phyloP scores from a whole-genome alignment of 1,140 invertebrate species.

The Drosophila rufa region DNA sequence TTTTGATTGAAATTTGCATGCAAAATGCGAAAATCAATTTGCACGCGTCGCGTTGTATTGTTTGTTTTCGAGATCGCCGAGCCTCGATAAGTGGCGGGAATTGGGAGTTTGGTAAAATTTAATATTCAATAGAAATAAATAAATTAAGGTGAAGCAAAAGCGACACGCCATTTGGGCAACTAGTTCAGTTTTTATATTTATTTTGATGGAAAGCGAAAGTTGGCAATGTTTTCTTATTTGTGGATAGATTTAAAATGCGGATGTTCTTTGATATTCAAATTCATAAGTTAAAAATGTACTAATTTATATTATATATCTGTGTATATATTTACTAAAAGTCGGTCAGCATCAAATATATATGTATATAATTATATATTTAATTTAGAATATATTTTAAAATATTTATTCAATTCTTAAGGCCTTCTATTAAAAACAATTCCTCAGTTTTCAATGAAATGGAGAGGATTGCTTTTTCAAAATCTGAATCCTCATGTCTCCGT shows the following conservation, averaged over 20 bases:
- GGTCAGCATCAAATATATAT: too few relatives aligned
- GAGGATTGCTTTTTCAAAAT: neutral
- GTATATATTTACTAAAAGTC: too few relatives aligned
- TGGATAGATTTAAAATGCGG: too few relatives aligned
- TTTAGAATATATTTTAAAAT: neutral
- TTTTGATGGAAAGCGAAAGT: slow-evolving; percentile 54
- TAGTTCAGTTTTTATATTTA: slow-evolving; percentile 14
- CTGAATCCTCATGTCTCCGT: neutral
- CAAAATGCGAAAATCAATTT: slow-evolving; percentile 83
- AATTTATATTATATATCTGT: too few relatives aligned
- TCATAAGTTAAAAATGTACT: too few relatives aligned
- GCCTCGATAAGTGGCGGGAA: slow-evolving; percentile 53
- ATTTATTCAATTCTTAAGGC: neutral
- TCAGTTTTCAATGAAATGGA: neutral
- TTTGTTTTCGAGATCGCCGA: slow-evolving; percentile 45
- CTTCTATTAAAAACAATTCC: too few relatives aligned
- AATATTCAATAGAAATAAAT: slow-evolving; percentile 47
- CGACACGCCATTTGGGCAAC: slow-evolving; percentile 43
- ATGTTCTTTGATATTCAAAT: too few relatives aligned
- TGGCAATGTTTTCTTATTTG: neutral
- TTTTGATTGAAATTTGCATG: slow-evolving; percentile 85
- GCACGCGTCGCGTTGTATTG: slow-evolving; percentile 62
- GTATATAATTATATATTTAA: too few relatives aligned
- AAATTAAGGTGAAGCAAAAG: slow-evolving; percentile 18
- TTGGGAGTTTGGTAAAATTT: slow-evolving; percentile 37